A percentile compares a stretch with the other conserved stretches of the same genome.
Conservation (phyloP, 2,113 vertebrate species). For the Pedionomus torquatus region DNA sequence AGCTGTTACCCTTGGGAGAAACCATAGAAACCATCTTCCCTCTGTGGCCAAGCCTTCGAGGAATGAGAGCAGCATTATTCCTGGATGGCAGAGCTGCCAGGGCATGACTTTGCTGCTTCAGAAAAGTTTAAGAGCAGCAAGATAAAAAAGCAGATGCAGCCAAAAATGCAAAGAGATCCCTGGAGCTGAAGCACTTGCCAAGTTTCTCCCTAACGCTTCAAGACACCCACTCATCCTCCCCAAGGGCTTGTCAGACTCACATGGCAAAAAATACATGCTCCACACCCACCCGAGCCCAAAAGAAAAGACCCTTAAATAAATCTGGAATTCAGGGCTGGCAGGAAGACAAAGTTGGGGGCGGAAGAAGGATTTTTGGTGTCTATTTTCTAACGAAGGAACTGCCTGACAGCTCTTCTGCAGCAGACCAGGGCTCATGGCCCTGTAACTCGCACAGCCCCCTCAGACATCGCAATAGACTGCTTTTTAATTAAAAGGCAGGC, state of each 20-base stretch:
- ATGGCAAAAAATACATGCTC: constrained; percentile 57
- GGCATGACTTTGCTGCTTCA: neutral
- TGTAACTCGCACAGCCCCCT: neutral
- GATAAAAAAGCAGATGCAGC: constrained; percentile 42
- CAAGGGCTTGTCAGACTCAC: constrained; percentile 66
- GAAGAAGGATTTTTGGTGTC: constrained; percentile 43
- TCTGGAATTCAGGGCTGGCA: constrained; percentile 62
- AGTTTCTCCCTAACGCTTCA: constrained; percentile 47
- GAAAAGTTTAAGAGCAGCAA: constrained; percentile 20
- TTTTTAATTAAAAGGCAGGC: constrained; percentile 41
- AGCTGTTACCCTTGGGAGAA: neutral
- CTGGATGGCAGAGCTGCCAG: neutral
- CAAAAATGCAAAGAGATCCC: constrained; percentile 57
- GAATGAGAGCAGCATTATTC: neutral
- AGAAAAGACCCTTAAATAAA: constrained; percentile 66
- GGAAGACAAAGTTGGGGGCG: constrained; percentile 42
- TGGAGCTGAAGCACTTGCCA: constrained; percentile 21
- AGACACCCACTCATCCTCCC: constrained; percentile 63
- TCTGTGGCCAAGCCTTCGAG: neutral
- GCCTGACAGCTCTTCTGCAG: constrained; percentile 37
- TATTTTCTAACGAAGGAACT: constrained; percentile 36
- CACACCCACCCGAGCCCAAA: constrained; percentile 51
- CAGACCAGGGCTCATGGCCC: neutral
- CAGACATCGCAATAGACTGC: neutral
- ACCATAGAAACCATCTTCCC: neutral